Evolutionary conservation across 1,140 invertebrate species (phyloP), one percentile per base, ranked within the genome.

Genomic region (Lethrus apterus): DNA sequence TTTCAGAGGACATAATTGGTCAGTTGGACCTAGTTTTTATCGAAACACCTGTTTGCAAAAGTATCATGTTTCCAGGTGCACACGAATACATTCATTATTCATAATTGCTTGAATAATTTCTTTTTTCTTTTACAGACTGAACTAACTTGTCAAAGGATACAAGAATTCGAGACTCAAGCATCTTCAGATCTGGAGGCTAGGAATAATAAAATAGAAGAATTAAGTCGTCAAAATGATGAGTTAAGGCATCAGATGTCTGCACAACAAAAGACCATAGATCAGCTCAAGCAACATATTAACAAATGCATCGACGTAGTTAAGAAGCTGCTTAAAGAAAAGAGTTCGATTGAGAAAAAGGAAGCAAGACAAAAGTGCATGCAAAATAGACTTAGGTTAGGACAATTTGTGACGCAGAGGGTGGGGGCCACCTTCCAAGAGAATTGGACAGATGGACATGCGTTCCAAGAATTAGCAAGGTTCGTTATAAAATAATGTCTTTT

Each of bases 351-450:
- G 73, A 94, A 94, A 75, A 95, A 98, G 70, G 91, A 94, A 70
- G 91, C 93, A 48, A 76, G 95, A 52, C 92, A 96, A 67, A 91
- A 92, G 67, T 97, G 93, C 75, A 98, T 98, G 93, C 94, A 98
- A 70, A 98, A 99, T 75, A 82, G 93, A 70, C 77, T 98, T 64
- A 81, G 94, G 70, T 77, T 99, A 52, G 96, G 97, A 8, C 95
- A 99, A 73, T 99, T 99, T 77, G 92, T 97, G 35, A 98, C 94
- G 52, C 93, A 98, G 67, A 79, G 96, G 64, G 93, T 98, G 55
- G 95, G 95, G 35, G 94, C 94, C 52, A 93, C 93, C 52, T 99
- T 98, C 79, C 94, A 97, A 71, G 96, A 99, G 71, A 98, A 98
- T 73, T 99, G 96, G 95, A 95, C 94, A 60, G 95, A 99, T 73